These are phyloP conservation scores for Omphaloscelis lunosa DNA, from an alignment of 2,888 invertebrate species.

Conservation along the genomic window DNA sequence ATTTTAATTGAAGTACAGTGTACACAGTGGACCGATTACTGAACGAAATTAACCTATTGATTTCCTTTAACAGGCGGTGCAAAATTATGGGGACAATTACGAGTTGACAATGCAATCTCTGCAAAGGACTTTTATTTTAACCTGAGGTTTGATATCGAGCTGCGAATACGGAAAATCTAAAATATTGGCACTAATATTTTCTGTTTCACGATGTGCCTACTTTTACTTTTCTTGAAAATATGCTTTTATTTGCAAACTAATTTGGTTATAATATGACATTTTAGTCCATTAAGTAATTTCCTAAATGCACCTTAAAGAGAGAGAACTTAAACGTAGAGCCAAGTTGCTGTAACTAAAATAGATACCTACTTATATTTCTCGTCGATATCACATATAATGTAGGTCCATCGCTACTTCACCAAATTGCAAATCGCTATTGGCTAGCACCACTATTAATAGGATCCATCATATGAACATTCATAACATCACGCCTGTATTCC, in stretches of 20 bases:
- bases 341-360: constrained; percentile 3
- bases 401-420: background rate
- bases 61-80: constrained; percentile 48
- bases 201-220: background rate
- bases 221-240: background rate
- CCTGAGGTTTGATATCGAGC: background rate
- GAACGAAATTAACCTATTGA: constrained; percentile 70
- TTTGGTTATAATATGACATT: background rate
- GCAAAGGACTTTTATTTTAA: constrained; percentile 17
- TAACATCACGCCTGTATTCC: too few species aligned
- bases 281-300: background rate
- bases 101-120: constrained; percentile 30
- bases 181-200: too few species aligned
- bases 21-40: constrained; percentile 70
- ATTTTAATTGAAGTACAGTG: constrained; percentile 69
- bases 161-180: background rate
- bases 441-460: too few species aligned
- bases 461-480: too few species aligned
- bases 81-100: constrained; percentile 41
- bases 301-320: too few species aligned
- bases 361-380: background rate
- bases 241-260: background rate
- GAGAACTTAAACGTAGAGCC: background rate
- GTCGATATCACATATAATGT: background rate
- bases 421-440: background rate